Conservation (phyloP, 2,888 invertebrate species). For the Thymelicus lineola region DNA sequence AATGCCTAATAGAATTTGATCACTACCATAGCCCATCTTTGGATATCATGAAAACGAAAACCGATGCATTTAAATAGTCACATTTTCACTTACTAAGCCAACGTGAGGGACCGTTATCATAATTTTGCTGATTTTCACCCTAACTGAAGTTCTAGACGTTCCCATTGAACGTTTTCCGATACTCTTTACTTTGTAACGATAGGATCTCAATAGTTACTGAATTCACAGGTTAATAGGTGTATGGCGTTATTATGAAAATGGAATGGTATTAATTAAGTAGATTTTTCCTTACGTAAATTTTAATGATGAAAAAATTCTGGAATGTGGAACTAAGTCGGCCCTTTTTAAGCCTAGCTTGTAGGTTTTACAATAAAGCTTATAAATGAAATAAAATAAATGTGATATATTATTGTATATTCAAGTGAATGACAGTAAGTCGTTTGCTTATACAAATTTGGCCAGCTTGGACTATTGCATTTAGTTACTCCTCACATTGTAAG, state of each 20-base stretch:
- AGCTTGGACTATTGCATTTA: too few relatives aligned
- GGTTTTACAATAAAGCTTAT: too few relatives aligned
- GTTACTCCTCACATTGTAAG: too few relatives aligned
- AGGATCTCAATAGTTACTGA: background rate
- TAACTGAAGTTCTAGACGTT: slow-evolving; percentile 3
- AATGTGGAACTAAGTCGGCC: too few relatives aligned
- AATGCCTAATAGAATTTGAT: background rate
- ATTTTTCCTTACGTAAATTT: too few relatives aligned
- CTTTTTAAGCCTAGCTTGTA: too few relatives aligned
- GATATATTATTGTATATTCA: too few relatives aligned
- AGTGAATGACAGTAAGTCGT: too few relatives aligned
- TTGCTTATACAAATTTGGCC: too few relatives aligned
- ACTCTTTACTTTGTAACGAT: background rate
- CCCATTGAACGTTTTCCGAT: background rate
- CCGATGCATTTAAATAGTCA: slow-evolving; percentile 34
- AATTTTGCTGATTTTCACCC: slow-evolving; percentile 16
- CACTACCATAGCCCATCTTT: background rate
- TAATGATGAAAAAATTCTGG: too few relatives aligned
- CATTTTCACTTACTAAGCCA: slow-evolving; percentile 24
- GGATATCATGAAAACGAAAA: slow-evolving; percentile 5
- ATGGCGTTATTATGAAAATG: background rate
- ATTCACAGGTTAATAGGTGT: background rate
- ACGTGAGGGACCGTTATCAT: slow-evolving; percentile 21
- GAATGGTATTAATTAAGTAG: background rate
- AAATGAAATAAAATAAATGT: too few relatives aligned